Conservation (phyloP, 2,888 invertebrate genomes). For the Melangyna quadrimaculata region DNA sequence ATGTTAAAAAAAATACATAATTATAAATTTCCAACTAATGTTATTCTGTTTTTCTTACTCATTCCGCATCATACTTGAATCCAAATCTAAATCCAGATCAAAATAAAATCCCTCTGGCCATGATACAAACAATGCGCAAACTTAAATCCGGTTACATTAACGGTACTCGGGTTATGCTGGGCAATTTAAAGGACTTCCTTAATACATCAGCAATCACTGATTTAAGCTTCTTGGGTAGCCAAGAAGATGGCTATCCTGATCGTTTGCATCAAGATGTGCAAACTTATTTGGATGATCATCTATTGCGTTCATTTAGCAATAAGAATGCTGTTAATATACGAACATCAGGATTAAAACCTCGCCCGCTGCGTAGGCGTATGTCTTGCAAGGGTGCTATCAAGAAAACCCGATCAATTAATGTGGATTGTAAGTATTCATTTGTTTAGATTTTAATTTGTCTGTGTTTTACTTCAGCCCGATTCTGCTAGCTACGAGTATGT, state of each 20-base stretch:
- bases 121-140: conserved; percentile 99
- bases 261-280: conserved; percentile 92
- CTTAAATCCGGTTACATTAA: conserved; percentile 99
- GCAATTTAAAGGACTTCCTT: conserved; percentile 96
- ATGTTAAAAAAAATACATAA: neutral
- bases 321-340: conserved; percentile 86
- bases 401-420: conserved; percentile 95
- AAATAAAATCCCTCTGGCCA: conserved; percentile 94
- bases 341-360: conserved; percentile 82
- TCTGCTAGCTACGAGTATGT: neutral
- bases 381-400: conserved; percentile 96
- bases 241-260: conserved; percentile 95
- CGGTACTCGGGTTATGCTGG: conserved; percentile 97
- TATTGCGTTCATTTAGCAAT: conserved; percentile 89
- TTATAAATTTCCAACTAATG: neutral
- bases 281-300: conserved; percentile 92
- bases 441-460: neutral
- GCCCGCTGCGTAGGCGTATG: conserved; percentile 87
- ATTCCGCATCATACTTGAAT: neutral
- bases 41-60: neutral
- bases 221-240: conserved; percentile 95
- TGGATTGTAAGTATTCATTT: conserved; percentile 86
- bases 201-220: conserved; percentile 99
- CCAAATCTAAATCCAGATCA: conserved; percentile 85
- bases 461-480: neutral